Conservation (phyloP, 30 jellyfish, hydroid and myxozoan species). For the Rhopilema esculentum region DNA sequence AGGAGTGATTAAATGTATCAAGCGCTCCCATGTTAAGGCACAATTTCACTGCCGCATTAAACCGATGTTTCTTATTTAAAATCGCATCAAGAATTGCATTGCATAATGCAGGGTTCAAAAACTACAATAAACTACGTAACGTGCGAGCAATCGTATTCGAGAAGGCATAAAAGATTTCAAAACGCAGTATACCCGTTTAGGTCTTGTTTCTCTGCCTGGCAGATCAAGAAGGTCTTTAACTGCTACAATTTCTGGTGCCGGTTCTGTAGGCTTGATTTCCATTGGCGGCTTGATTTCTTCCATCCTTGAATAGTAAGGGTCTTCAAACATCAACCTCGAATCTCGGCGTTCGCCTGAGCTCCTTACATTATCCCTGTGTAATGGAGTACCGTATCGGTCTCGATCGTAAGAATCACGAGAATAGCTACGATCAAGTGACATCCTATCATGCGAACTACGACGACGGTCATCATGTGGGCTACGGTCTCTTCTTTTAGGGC, state of each 20-base stretch:
- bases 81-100: too few relatives aligned
- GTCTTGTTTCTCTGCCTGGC: conserved; percentile 92
- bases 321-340: conserved; percentile 12
- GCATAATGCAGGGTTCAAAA: too few relatives aligned
- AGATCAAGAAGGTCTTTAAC: conserved; percentile 84
- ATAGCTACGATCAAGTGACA: conserved; percentile 5
- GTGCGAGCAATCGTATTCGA: too few relatives aligned
- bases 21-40: too few relatives aligned
- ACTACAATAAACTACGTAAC: too few relatives aligned
- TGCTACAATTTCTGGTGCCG: conserved; percentile 82
- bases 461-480: conserved; percentile 54
- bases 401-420: not conserved
- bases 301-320: conserved; percentile 11
- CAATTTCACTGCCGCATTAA: too few relatives aligned
- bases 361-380: not conserved
- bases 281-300: conserved; percentile 5
- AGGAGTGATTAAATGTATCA: too few relatives aligned
- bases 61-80: too few relatives aligned
- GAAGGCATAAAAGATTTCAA: too few relatives aligned
- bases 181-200: conserved; percentile 78
- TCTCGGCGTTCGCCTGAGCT: conserved; percentile 6
- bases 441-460: conserved; percentile 3
- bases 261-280: conserved; percentile 49
- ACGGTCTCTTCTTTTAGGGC: conserved; percentile 44
- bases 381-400: conserved; percentile 29